Percentiles rank a stretch among this genome's conserved stretches.
Conservation (phyloP, 2,113 vertebrate genomes). For the Casuarius casuarius region DNA sequence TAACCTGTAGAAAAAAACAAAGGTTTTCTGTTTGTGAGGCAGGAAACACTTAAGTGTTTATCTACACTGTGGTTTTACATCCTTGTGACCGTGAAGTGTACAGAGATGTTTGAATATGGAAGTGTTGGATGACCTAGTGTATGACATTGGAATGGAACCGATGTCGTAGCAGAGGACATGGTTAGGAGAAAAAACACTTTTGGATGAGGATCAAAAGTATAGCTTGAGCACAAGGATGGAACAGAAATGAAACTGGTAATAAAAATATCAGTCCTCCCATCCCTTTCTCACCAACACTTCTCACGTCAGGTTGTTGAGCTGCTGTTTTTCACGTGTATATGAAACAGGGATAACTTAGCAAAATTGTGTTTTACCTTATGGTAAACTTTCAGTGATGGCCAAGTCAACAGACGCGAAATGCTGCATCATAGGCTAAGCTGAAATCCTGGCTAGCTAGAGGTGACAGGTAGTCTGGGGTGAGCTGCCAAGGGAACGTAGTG, state of each 20-base stretch:
- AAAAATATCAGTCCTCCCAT: neutral
- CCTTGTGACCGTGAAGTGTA: neutral
- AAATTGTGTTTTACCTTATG: neutral
- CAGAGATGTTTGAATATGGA: neutral
- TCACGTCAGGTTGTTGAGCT: neutral
- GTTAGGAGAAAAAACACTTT: neutral
- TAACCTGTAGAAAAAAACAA: neutral
- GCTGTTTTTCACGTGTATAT: neutral
- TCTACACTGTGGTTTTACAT: neutral
- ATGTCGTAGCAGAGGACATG: neutral
- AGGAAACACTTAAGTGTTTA: neutral
- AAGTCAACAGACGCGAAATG: neutral
- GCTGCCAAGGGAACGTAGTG: neutral
- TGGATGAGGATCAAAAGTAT: neutral
- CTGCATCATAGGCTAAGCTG: neutral
- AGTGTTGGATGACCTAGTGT: neutral
- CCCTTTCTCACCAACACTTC: neutral
- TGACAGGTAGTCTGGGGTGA: neutral
- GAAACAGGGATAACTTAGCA: neutral
- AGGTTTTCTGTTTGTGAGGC: neutral
- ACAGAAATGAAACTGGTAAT: neutral
- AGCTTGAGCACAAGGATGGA: neutral
- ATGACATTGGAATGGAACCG: neutral
- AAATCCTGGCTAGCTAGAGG: neutral
- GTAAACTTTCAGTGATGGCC: neutral